These are phyloP conservation scores for Gadus macrocephalus DNA, from an alignment of 2,113 vertebrate species.

Conservation along the genomic window DNA sequence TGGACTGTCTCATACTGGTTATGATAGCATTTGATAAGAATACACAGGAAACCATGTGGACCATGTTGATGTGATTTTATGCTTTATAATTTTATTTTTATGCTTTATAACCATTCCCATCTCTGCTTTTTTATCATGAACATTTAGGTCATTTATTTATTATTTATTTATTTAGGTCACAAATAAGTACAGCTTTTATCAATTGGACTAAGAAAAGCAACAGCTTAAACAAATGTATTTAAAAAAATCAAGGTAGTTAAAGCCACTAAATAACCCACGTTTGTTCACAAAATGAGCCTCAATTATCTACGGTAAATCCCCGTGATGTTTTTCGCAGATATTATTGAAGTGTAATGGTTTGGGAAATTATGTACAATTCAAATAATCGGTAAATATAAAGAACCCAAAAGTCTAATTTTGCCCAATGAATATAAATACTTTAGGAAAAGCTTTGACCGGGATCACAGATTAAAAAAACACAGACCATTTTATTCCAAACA, in stretches of 20 bases:
- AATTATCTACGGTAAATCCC: constrained; percentile 66
- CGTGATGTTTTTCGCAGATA: constrained; percentile 57
- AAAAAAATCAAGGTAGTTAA: constrained; percentile 43
- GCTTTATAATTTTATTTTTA: background rate
- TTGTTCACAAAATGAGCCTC: constrained; percentile 45
- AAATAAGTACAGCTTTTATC: constrained; percentile 28
- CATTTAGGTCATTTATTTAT: constrained; percentile 12
- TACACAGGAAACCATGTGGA: constrained; percentile 11
- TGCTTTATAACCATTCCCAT: constrained; percentile 6
- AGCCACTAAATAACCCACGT: constrained; percentile 50
- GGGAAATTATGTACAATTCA: constrained; percentile 52
- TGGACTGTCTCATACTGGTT: too few relatives aligned
- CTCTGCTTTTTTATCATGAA: constrained; percentile 1
- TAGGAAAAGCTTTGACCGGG: too few relatives aligned
- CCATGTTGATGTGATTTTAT: constrained; percentile 26
- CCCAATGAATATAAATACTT: background rate
- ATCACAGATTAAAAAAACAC: too few relatives aligned
- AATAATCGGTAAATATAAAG: constrained; percentile 32
- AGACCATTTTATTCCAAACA: too few relatives aligned
- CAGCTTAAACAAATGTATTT: constrained; percentile 58
- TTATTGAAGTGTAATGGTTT: constrained; percentile 49
- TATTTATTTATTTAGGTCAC: constrained; percentile 32
- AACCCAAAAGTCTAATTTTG: constrained; percentile 22
- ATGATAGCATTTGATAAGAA: background rate
- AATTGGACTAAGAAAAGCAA: constrained; percentile 31